A percentile compares a stretch with the other conserved stretches of the same genome.
Conservation (phyloP, 2,888 invertebrate genomes). For the Rugalucina vietnamica region DNA sequence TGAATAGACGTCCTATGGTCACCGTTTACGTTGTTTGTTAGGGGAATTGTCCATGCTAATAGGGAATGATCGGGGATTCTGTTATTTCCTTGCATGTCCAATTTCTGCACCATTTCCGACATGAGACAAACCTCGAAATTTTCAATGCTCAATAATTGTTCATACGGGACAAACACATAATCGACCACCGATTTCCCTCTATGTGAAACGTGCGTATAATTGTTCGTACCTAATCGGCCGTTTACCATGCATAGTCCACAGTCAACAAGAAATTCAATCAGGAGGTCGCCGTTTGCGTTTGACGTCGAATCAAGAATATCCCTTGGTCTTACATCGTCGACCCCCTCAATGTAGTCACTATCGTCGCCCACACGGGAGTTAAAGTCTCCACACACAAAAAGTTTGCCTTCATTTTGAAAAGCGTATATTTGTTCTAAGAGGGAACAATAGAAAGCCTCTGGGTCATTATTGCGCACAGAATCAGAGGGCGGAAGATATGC, state of each 20-base stretch:
- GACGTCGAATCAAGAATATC: background rate
- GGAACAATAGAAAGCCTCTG: conserved; percentile 19
- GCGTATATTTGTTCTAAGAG: conserved; percentile 21
- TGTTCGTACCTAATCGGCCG: background rate
- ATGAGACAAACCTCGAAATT: background rate
- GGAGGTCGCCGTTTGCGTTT: conserved; percentile 5
- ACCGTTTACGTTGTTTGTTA: background rate
- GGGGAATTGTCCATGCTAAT: background rate
- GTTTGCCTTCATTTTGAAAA: conserved; percentile 13
- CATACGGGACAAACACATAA: background rate
- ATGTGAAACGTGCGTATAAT: conserved; percentile 5
- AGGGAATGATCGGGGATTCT: background rate
- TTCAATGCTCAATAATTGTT: background rate
- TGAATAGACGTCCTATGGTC: background rate
- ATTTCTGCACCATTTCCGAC: background rate
- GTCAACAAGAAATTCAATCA: conserved; percentile 6
- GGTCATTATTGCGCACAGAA: conserved; percentile 11
- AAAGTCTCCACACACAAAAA: conserved; percentile 20
- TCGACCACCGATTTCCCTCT: conserved; percentile 7
- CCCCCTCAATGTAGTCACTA: conserved; percentile 13
- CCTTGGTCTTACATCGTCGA: background rate
- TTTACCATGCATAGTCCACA: conserved; percentile 17
- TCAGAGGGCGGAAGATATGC: conserved; percentile 21
- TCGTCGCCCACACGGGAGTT: conserved; percentile 16
- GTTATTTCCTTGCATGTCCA: background rate